Evolutionary conservation across 1,140 invertebrate species (phyloP).

Genomic region (Zaprionus camerounensis): DNA sequence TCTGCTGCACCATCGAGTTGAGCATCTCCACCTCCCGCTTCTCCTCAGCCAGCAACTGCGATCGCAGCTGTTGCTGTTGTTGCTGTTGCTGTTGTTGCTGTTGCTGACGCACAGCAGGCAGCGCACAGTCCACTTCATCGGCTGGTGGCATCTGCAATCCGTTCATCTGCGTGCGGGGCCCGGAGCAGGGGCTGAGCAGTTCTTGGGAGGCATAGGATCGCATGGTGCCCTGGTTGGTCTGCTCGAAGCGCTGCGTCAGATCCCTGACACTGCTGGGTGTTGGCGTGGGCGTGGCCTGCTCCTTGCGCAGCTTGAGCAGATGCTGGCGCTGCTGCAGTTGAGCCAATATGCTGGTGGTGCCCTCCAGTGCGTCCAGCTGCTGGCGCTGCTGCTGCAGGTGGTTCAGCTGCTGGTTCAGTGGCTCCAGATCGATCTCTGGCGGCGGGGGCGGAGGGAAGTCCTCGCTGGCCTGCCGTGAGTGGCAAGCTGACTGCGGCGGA

Average conservation of each 20-base stretch:
- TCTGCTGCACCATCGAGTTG: conserved; percentile 85
- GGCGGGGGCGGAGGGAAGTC: conserved; percentile 95
- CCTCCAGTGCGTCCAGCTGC: conserved; percentile 70
- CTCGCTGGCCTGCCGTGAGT: conserved; percentile 93
- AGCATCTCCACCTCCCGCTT: conserved; percentile 86
- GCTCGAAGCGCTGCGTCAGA: conserved; percentile 93
- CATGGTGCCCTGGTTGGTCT: conserved; percentile 84
- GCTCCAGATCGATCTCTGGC: conserved; percentile 89
- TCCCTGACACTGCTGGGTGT: conserved; percentile 87
- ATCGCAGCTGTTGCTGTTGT: conserved; percentile 59
- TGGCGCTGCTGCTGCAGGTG: conserved; percentile 84
- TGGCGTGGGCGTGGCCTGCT: conserved; percentile 84
- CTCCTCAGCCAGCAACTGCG: conserved; percentile 85
- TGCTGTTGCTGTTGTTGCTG: conserved; percentile 32
- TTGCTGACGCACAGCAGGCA: conserved; percentile 39
- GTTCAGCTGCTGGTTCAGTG: conserved; percentile 86
- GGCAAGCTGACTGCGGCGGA: conserved; percentile 89
- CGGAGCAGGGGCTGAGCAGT: conserved; percentile 47
- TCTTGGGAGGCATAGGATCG: conserved; percentile 79
- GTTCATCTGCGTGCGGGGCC: conserved; percentile 78
- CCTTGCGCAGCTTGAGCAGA: conserved; percentile 88
- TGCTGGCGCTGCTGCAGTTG: conserved; percentile 88
- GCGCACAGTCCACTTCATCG: conserved; percentile 81
- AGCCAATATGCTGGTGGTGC: conserved; percentile 87
- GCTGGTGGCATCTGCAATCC: conserved; percentile 56